Conservation (phyloP, 2,113 vertebrate genomes). For the Dunckerocampus dactyliophorus region DNA sequence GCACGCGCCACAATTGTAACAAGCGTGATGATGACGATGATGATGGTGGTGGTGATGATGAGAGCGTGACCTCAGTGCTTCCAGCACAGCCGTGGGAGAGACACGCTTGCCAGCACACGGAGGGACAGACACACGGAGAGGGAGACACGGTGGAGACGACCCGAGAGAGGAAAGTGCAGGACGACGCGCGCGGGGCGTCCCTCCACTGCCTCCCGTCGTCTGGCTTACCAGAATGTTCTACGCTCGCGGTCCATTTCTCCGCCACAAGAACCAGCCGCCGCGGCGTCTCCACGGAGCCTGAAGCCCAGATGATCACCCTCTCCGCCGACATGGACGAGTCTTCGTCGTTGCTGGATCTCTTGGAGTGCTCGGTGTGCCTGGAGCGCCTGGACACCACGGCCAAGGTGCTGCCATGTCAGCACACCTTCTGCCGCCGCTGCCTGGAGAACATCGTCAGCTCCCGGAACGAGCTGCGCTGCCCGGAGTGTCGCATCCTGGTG, state of each 20-base stretch:
- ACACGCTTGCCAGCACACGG: background rate
- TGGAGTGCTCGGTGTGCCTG: slow-evolving; percentile 95
- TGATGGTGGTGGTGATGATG: slow-evolving; percentile 55
- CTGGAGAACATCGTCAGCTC: slow-evolving; percentile 93
- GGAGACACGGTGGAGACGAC: slow-evolving; percentile 26
- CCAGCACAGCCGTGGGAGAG: slow-evolving; percentile 64
- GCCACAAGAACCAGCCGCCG: slow-evolving; percentile 40
- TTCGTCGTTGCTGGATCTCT: slow-evolving; percentile 88
- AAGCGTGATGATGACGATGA: slow-evolving; percentile 24
- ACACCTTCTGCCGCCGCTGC: slow-evolving; percentile 96
- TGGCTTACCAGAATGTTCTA: slow-evolving; percentile 58
- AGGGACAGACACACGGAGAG: slow-evolving; percentile 29
- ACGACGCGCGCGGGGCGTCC: slow-evolving; percentile 27
- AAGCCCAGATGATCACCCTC: slow-evolving; percentile 66
- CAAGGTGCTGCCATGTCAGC: slow-evolving; percentile 91
- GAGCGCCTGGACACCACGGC: slow-evolving; percentile 93
- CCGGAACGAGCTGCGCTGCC: slow-evolving; percentile 90
- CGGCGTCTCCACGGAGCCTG: slow-evolving; percentile 51
- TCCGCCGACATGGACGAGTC: slow-evolving; percentile 88
- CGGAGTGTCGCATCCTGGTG: slow-evolving; percentile 92
- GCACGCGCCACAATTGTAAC: slow-evolving; percentile 50
- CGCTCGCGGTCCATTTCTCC: slow-evolving; percentile 38
- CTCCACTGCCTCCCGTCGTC: slow-evolving; percentile 27
- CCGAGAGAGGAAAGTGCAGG: slow-evolving; percentile 19
- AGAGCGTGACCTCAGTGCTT: slow-evolving; percentile 73